These are phyloP conservation scores for Vultur gryphus DNA, from an alignment of 2,797 vertebrate genomes.

Conservation along the genomic window DNA sequence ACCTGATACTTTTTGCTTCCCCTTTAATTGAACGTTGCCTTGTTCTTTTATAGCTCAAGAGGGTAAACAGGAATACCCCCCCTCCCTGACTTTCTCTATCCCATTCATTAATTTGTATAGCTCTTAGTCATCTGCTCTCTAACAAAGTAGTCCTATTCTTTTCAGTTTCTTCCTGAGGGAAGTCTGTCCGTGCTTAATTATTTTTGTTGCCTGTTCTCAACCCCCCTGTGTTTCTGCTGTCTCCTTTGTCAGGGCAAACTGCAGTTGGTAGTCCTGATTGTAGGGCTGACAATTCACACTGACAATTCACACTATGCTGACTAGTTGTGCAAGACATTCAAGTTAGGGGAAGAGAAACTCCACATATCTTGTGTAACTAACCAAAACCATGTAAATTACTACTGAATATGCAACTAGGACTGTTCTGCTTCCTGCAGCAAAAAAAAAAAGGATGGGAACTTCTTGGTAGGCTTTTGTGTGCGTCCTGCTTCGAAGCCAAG, in stretches of 20 bases:
- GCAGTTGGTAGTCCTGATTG: conserved; percentile 53
- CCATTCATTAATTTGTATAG: conserved; percentile 57
- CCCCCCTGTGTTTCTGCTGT: conserved; percentile 31
- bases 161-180: conserved; percentile 54
- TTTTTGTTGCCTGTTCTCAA: conserved; percentile 40
- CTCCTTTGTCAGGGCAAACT: conserved; percentile 46
- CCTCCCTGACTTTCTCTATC: neutral
- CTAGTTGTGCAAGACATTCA: conserved; percentile 66
- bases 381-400: conserved; percentile 65
- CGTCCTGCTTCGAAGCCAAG: neutral
- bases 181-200: conserved; percentile 32
- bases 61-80: conserved; percentile 12
- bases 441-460: neutral
- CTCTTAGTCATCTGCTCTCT: conserved; percentile 55
- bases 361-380: conserved; percentile 58
- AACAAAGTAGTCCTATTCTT: conserved; percentile 56
- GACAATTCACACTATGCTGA: conserved; percentile 54
- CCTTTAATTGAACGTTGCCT: conserved; percentile 22
- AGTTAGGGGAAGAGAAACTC: conserved; percentile 64
- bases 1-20: conserved; percentile 14
- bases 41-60: conserved; percentile 34
- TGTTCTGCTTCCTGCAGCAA: conserved; percentile 28
- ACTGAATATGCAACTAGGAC: conserved; percentile 60
- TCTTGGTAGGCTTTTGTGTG: neutral
- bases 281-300: conserved; percentile 45